Percentiles rank a stretch among this genome's conserved stretches.
phyloP scores from a whole-genome alignment of 2,888 invertebrate species.

The Andrena praecox region DNA sequence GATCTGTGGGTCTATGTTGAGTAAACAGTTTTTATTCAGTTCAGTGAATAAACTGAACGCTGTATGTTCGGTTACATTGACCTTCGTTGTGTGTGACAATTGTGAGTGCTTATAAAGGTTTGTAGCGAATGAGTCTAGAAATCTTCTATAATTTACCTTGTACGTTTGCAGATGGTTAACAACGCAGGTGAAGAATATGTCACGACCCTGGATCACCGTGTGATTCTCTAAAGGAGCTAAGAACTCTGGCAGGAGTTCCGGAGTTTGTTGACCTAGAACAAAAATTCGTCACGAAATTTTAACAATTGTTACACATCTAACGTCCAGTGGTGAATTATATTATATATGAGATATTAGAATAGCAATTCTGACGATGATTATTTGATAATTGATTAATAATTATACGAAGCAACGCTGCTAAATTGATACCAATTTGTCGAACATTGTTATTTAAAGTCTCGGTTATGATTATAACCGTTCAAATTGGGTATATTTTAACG shows the following conservation, averaged over 20 bases:
- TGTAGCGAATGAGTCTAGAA: neutral
- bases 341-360: neutral
- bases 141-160: slow-evolving; percentile 87
- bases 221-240: slow-evolving; percentile 94
- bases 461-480: too few relatives aligned
- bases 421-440: too few relatives aligned
- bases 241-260: slow-evolving; percentile 91
- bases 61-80: too few relatives aligned
- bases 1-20: too few relatives aligned
- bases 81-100: too few relatives aligned
- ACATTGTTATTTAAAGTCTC: too few relatives aligned
- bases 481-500: too few relatives aligned
- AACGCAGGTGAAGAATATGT: slow-evolving; percentile 95
- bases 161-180: slow-evolving; percentile 95
- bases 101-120: neutral
- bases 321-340: neutral
- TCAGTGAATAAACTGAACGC: too few relatives aligned
- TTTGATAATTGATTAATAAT: too few relatives aligned
- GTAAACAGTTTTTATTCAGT: too few relatives aligned
- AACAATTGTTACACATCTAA: neutral
- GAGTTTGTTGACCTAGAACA: slow-evolving; percentile 87
- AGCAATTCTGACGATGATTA: neutral
- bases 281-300: neutral
- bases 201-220: slow-evolving; percentile 94
- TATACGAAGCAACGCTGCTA: too few relatives aligned